Percentiles rank a stretch among this genome's conserved stretches.
Conservation (phyloP, 1,140 invertebrate genomes). For the Leucophenga varia region DNA sequence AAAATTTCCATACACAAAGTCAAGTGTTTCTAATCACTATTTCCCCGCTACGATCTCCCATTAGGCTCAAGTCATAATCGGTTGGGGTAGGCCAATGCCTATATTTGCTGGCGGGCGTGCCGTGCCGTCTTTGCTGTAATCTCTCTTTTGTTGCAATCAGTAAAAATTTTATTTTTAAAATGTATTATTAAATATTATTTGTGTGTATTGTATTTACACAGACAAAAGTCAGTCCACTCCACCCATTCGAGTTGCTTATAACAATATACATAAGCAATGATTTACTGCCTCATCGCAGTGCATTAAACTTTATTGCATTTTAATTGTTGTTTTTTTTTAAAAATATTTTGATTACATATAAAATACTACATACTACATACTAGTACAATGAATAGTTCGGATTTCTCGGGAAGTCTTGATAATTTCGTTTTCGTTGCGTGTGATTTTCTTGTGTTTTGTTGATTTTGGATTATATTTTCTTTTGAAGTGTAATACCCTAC, state of each 20-base stretch:
- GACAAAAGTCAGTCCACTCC: constrained; percentile 42
- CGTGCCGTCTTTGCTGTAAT: too few relatives aligned
- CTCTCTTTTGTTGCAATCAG: constrained; percentile 32
- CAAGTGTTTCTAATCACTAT: too few relatives aligned
- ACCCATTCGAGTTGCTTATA: neutral
- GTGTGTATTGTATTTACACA: too few relatives aligned
- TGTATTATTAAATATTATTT: constrained; percentile 52
- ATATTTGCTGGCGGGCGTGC: constrained; percentile 8
- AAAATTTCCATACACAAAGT: too few relatives aligned
- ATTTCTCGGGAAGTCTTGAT: constrained; percentile 4
- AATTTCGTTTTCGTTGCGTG: constrained; percentile 11
- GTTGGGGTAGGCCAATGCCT: constrained; percentile 37
- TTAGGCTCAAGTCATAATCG: constrained; percentile 24
- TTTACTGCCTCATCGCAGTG: constrained; percentile 23
- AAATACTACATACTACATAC: too few relatives aligned
- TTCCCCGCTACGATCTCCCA: too few relatives aligned
- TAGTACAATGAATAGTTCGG: too few relatives aligned
- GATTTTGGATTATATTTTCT: too few relatives aligned
- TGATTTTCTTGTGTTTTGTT: neutral
- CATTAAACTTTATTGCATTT: constrained; percentile 51
- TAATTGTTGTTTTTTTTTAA: too few relatives aligned
- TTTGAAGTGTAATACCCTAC: too few relatives aligned
- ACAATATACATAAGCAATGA: too few relatives aligned
- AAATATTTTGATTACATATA: too few relatives aligned
- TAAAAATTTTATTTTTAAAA: constrained; percentile 49